Conservation (phyloP, 2,888 invertebrate genomes). For the Lampropteryx suffumata region DNA sequence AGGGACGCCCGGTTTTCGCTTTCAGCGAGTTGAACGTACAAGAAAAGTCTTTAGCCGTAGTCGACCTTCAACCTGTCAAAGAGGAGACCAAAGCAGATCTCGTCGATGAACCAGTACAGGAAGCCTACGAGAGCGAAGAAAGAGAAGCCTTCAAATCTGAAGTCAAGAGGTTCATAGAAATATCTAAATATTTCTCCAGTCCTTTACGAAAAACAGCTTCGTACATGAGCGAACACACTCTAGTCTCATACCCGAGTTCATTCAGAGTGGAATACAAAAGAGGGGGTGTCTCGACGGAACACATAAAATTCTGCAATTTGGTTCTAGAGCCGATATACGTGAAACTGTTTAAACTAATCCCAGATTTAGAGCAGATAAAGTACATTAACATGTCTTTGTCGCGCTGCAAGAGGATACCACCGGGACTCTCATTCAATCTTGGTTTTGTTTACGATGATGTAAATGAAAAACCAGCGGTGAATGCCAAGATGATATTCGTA, state of each 20-base stretch:
- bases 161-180: conserved; percentile 68
- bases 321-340: conserved; percentile 67
- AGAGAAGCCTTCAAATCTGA: conserved; percentile 55
- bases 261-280: conserved; percentile 62
- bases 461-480: conserved; percentile 55
- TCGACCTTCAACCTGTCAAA: conserved; percentile 38
- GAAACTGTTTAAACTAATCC: conserved; percentile 65
- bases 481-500: conserved; percentile 68
- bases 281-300: conserved; percentile 58
- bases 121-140: conserved; percentile 30
- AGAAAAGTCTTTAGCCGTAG: conserved; percentile 19
- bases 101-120: conserved; percentile 39
- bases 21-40: conserved; percentile 5
- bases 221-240: conserved; percentile 63
- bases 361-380: conserved; percentile 68
- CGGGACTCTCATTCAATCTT: conserved; percentile 65
- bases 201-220: conserved; percentile 69
- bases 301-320: conserved; percentile 65
- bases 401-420: conserved; percentile 65
- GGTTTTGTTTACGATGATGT: conserved; percentile 67
- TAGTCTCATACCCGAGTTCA: conserved; percentile 63
- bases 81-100: conserved; percentile 51
- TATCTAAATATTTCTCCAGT: conserved; percentile 72
- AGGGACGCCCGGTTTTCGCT: conserved; percentile 10
- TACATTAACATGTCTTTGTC: conserved; percentile 64